A percentile compares a stretch with the other conserved stretches of the same genome.
Conservation (phyloP, 2,888 invertebrate genomes). For the Cerastis rubricosa region DNA sequence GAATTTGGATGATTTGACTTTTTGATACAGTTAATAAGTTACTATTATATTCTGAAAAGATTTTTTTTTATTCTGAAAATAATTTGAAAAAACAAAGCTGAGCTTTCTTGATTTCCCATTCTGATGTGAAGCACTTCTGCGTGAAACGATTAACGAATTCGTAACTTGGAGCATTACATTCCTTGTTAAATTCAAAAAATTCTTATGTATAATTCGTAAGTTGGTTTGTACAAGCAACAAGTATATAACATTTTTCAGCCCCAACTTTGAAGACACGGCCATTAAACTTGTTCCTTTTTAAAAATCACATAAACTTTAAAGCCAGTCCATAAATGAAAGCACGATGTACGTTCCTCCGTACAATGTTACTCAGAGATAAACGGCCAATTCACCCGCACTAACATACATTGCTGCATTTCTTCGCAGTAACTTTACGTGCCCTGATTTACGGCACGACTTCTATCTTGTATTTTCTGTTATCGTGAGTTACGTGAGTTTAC, state of each 20-base stretch:
- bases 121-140: not conserved
- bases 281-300: slow-evolving; percentile 38
- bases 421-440: slow-evolving; percentile 41
- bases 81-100: not conserved
- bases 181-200: not conserved
- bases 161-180: not conserved
- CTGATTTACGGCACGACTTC: slow-evolving; percentile 47
- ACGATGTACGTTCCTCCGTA: slow-evolving; percentile 36
- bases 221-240: not conserved
- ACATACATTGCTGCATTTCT: slow-evolving; percentile 62
- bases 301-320: slow-evolving; percentile 61
- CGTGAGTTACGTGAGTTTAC: slow-evolving; percentile 18
- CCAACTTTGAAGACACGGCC: slow-evolving; percentile 35
- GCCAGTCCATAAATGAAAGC: slow-evolving; percentile 54
- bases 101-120: slow-evolving; percentile 1
- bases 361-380: slow-evolving; percentile 63
- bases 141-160: not conserved
- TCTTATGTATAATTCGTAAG: not conserved
- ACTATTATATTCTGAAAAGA: too few species aligned
- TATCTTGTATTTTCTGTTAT: slow-evolving; percentile 36
- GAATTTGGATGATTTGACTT: too few species aligned
- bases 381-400: slow-evolving; percentile 50
- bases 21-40: too few species aligned
- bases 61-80: not conserved
- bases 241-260: not conserved